Conservation (phyloP, 1,140 invertebrate species). For the Eciton burchellii region DNA sequence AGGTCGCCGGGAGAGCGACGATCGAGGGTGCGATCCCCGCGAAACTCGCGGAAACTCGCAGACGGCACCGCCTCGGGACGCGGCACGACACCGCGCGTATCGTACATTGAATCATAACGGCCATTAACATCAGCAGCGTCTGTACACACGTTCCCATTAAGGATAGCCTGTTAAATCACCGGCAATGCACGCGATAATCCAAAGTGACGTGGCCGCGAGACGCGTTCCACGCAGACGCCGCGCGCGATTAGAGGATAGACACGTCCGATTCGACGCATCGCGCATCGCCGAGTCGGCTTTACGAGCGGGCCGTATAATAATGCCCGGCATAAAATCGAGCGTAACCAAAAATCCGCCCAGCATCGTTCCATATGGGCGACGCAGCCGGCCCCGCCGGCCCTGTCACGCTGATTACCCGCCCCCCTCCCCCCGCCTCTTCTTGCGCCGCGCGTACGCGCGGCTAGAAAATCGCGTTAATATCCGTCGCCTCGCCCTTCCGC, state of each 20-base stretch:
- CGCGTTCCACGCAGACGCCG: neutral
- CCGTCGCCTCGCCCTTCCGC: neutral
- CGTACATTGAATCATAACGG: constrained; percentile 9
- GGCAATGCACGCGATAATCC: constrained; percentile 9
- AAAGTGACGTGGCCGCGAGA: constrained; percentile 1
- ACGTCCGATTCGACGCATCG: constrained; percentile 46
- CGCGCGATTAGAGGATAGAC: constrained; percentile 15
- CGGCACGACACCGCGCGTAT: neutral
- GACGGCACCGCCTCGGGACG: neutral
- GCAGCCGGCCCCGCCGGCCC: constrained; percentile 46
- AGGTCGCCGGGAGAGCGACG: neutral
- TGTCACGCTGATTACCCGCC: constrained; percentile 68
- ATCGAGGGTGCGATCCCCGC: too few species aligned
- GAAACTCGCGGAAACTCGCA: neutral
- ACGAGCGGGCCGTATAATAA: constrained; percentile 26
- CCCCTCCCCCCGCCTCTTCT: constrained; percentile 52
- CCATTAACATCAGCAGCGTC: neutral
- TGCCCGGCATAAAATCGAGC: constrained; percentile 52
- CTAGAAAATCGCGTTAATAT: constrained; percentile 59
- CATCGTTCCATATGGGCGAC: constrained; percentile 27
- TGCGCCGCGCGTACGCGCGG: constrained; percentile 7
- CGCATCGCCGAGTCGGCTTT: constrained; percentile 26
- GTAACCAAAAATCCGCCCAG: constrained; percentile 16
- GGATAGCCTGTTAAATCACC: constrained; percentile 9
- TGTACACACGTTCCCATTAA: neutral